Conservation (phyloP, 2,797 vertebrate genomes). For the Cynopterus sphinx region DNA sequence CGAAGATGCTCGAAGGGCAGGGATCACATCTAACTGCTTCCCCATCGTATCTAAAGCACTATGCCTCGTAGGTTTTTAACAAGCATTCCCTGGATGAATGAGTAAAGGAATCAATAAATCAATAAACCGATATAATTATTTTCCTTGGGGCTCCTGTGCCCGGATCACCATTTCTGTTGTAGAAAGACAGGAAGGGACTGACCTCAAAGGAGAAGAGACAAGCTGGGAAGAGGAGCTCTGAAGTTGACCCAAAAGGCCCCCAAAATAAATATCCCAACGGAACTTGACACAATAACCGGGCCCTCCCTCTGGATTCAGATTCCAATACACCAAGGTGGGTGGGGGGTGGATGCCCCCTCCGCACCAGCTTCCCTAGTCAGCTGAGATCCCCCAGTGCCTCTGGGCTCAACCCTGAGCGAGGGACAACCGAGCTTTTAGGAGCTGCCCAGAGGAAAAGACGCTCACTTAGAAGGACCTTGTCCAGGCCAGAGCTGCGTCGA, state of each 20-base stretch:
- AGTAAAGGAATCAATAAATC: slow-evolving; percentile 30
- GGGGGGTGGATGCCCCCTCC: not conserved
- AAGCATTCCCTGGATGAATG: slow-evolving; percentile 25
- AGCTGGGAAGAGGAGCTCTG: not conserved
- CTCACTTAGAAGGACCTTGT: not conserved
- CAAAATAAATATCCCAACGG: not conserved
- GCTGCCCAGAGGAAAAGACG: not conserved
- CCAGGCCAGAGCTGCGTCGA: not conserved
- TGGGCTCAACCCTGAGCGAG: not conserved
- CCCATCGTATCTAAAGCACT: not conserved
- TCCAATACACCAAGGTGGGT: not conserved
- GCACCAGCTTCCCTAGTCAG: not conserved
- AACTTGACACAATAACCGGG: not conserved
- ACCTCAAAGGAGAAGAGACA: not conserved
- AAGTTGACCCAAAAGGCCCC: not conserved
- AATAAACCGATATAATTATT: not conserved
- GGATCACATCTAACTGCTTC: not conserved
- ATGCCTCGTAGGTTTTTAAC: not conserved
- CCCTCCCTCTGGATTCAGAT: not conserved
- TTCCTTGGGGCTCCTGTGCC: not conserved
- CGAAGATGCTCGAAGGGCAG: not conserved
- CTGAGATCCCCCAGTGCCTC: not conserved
- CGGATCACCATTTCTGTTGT: not conserved
- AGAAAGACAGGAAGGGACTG: not conserved
- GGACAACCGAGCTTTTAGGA: not conserved